Percentiles rank a stretch among this genome's conserved stretches.
phyloP scores from a whole-genome alignment of 1,140 invertebrate species.

The Bombus confusus region DNA sequence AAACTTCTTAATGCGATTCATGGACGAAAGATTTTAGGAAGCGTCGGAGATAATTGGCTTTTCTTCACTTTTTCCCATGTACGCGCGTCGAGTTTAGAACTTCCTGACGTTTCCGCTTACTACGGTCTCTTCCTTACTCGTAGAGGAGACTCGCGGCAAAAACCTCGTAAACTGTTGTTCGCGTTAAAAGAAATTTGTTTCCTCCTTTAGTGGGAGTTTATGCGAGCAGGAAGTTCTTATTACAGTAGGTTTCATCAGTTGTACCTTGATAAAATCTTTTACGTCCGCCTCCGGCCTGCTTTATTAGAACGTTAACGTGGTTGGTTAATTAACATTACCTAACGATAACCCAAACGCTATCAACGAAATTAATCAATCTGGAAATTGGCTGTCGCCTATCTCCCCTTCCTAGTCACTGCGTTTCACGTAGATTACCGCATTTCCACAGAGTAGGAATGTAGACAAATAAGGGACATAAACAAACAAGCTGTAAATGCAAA shows the following conservation, averaged over 20 bases:
- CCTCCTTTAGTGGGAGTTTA: background rate
- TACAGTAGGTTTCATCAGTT: conserved; percentile 1
- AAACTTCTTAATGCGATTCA: background rate
- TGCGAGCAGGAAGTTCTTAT: background rate
- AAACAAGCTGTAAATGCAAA: background rate
- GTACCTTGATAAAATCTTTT: background rate
- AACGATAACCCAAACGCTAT: background rate
- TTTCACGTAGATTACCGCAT: background rate
- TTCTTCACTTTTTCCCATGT: background rate
- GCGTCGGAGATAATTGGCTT: background rate
- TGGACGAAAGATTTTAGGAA: background rate
- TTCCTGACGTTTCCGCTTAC: background rate
- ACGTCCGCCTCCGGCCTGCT: background rate
- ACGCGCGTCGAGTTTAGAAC: background rate
- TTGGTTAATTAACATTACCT: background rate
- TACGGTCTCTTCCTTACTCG: background rate
- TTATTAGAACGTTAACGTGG: conserved; percentile 5
- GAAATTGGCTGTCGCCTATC: background rate
- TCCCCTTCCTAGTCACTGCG: background rate
- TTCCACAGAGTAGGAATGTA: background rate
- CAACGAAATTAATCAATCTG: background rate
- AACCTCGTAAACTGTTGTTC: background rate
- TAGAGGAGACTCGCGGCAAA: background rate
- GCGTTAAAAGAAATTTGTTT: conserved; percentile 1
- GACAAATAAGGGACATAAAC: background rate